These are phyloP conservation scores for Nettapus auritus DNA, from an alignment of 2,113 vertebrate species.

Conservation along the genomic window DNA sequence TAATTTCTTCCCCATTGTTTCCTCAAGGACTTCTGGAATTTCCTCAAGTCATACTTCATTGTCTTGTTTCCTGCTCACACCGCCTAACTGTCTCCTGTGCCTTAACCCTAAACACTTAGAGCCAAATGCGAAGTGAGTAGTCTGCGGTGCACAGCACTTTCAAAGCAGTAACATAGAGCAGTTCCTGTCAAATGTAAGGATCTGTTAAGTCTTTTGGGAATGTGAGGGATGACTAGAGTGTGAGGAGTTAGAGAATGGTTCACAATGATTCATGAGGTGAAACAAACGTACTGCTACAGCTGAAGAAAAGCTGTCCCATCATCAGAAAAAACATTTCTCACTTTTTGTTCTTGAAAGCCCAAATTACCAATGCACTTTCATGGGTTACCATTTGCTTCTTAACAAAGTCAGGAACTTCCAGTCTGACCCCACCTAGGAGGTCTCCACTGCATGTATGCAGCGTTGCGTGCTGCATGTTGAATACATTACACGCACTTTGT, in stretches of 20 bases:
- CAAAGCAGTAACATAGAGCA: neutral
- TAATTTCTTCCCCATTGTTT: neutral
- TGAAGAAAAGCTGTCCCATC: neutral
- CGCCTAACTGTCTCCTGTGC: neutral
- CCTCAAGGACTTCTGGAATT: conserved; percentile 17
- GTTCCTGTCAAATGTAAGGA: neutral
- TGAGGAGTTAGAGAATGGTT: neutral
- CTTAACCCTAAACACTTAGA: neutral
- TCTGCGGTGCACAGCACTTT: neutral
- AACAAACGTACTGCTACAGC: neutral
- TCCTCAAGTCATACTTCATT: neutral
- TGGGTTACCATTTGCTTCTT: neutral
- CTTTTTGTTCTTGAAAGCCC: neutral
- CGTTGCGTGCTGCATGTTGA: neutral
- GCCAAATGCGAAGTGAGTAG: neutral
- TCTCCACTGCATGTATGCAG: neutral
- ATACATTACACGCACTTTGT: accelerated
- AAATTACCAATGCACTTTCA: neutral
- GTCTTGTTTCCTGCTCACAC: neutral
- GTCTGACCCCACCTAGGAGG: neutral
- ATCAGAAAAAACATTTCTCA: neutral
- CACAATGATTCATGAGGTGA: neutral
- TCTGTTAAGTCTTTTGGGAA: neutral
- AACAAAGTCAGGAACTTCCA: conserved; percentile 34
- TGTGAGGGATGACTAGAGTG: neutral